Base-by-base conservation (phyloP, 2,113 vertebrate genomes). In the Trochalopteron elliotii region DNA sequence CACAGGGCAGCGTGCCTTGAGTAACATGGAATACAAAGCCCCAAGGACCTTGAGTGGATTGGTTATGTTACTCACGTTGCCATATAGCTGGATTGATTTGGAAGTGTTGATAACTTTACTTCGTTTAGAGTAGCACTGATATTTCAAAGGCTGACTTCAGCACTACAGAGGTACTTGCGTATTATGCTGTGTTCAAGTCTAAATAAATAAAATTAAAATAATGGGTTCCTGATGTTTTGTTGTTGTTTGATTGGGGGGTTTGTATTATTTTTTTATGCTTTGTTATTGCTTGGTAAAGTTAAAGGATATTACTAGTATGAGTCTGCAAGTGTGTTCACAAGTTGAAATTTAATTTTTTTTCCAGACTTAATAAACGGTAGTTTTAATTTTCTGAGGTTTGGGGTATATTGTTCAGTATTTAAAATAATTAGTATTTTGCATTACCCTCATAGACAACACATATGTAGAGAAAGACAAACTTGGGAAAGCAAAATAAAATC, bases 401-500 rank as follows among this genome's bases (percentile, higher is more conserved):
- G 11, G 42, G n/a, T 88, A 12, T 76, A 45, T 64, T 87, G 28
- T 89, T 47, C 9, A 10, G 17, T 83, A 89, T 89, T 94, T 89
- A 83, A 96, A 96, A 96, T 83, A 87, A 20, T 11, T 84, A 49
- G 39, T 80, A 85, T 93, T 97, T 96, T 90, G 85, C 42, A 92
- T 95, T 97, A 96, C 71, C 96, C 55, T 95, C 95, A 53, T 64
- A 91, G 80, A 95, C 55, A 16, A 65, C 27, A 94, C 63, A 91
- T 95, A 97, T 82, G 56, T 97, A 96, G 98, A 97, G 92, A 85
- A 90, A 98, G 76, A 93, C 92, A 96, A 97, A 97, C 91, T 97
- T 95, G 83, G 71, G 95, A 97, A 97, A 96, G 90, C 93, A 97
- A 98, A 98, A 97, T 97, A 98, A 98, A 98, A 98, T 98, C 97